A percentile compares a stretch with the other conserved stretches of the same genome.
These are phyloP conservation scores for Abramis brama DNA, from an alignment of 2,113 vertebrate species.

Conservation along the genomic window DNA sequence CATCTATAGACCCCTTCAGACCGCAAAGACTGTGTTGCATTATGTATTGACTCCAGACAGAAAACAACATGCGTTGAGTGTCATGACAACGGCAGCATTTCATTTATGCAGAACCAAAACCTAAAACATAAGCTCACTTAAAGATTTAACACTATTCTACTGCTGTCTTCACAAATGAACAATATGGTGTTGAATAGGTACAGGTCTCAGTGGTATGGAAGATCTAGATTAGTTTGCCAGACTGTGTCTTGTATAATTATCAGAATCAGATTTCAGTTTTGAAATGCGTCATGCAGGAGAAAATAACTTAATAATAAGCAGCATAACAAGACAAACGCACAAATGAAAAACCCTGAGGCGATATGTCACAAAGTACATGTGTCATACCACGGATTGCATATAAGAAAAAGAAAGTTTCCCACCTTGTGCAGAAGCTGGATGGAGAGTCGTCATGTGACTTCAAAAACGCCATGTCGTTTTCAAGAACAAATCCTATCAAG, in stretches of 20 bases:
- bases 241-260: no score
- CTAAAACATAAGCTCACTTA: not conserved
- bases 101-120: not conserved
- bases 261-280: no score
- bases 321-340: not conserved
- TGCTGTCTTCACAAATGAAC: not conserved
- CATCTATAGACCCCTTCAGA: not conserved
- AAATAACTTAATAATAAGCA: not conserved
- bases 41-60: conserved; percentile 3
- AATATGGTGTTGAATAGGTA: not conserved
- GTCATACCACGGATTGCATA: not conserved
- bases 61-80: not conserved
- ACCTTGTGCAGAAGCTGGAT: not conserved
- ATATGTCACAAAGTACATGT: not conserved
- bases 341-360: not conserved
- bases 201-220: not conserved
- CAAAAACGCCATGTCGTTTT: not conserved
- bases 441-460: conserved; percentile 6
- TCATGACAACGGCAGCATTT: conserved; percentile 1
- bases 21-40: not conserved
- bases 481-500: not conserved
- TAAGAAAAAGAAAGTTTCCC: not conserved
- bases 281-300: not conserved
- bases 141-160: not conserved
- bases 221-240: not conserved